Base-by-base conservation (phyloP, 2,888 invertebrate species). In the Drosophila parthenogenetica region DNA sequence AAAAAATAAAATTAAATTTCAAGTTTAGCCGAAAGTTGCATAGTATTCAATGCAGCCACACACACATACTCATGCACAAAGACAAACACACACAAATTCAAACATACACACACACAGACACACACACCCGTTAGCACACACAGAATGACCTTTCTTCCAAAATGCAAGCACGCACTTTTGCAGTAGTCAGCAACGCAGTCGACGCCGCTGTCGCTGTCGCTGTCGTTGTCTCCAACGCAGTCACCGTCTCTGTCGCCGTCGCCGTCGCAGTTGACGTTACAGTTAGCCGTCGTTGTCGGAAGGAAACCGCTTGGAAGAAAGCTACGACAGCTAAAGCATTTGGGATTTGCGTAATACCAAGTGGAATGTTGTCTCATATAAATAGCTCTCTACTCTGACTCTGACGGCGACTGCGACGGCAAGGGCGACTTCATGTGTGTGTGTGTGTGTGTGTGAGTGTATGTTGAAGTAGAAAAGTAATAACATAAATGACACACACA, bases 331-430 rank as follows among this genome's bases (percentile, higher is more conserved):
- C 69, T 81, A 89, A 89, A 84, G 89, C 88, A 79, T 87, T 84
- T 81, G 82, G 88, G 84, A 84, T 84, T 89, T 84, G 89, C 88
- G 86, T 84, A 84, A 84, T 82, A 84, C 86, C 84, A 73, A 89
- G 82, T 89, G 87, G 89, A 87, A 89, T 83, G 85, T 83, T 83
- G 87, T 89, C 87, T 89, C 85, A 83, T 87, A 89, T 83, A 83
- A 83, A 83, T 83, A 83, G 83, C 87, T 87, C 70, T 69, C 65
- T 51, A 61, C 67, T 53, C 45, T 45, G 60, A 22, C 58, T 71
- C 59, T 39, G 43, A 63, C 53, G 64, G 53, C 57, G 57, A 61
- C 64, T 58, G 62, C 51, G 64, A 63, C 55, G 35, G 60, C 54
- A 43, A 50, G 25, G 22, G 32, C 29, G 53, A 58, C 39, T 14